Evolutionary conservation across 2,113 vertebrate species (phyloP), one percentile per base, ranked within the genome.

Genomic region (Indicator maculatus): DNA sequence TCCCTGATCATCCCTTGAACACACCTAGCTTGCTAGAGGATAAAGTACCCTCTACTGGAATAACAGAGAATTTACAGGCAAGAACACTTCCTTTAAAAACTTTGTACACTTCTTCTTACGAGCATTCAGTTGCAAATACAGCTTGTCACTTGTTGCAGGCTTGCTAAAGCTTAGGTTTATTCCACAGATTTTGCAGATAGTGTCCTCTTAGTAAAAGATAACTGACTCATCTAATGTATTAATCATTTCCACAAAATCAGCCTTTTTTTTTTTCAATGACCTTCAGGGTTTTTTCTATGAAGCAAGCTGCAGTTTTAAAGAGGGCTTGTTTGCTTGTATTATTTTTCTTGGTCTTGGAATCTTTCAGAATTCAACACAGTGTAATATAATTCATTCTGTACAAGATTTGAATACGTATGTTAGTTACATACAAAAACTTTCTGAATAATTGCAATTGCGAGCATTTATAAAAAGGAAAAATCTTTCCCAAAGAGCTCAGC

Each of bases 1-100:
- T 95, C 93, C 85, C 83, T 18, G 56, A 53, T 53, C 78, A 63
- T 89, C 89, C 71, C 56, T 41, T 86, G 56, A 67, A 92, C 77
- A 86, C 80, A 96, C 94, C 95, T 94, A 90, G 50, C 85, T 95
- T 96, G 91, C 83, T 61, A 97, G 96, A 96, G 91, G 90, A 97
- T 91, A 95, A 97, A 93, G 76, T 86, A 97, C 96, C 96, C 96
- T 96, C 96, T 97, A 66, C 94, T 97, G 96, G 96, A 97, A 55
- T 50, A 95, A 91, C 44, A 79, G 92, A 75, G 96, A 69, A 88
- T 55, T 91, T 93, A 94, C 96, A 97, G 58, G 70, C 85, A 91
- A 36, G 20, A 78, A 86, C 81, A 63, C 16, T 82, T 82, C 66
- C 50, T 77, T 64, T 64, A 58, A 47, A 64, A 83, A 45, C 13